Evolutionary conservation across 1,140 invertebrate species (phyloP), one percentile per base, ranked within the genome.

Genomic region (Battus philenor): DNA sequence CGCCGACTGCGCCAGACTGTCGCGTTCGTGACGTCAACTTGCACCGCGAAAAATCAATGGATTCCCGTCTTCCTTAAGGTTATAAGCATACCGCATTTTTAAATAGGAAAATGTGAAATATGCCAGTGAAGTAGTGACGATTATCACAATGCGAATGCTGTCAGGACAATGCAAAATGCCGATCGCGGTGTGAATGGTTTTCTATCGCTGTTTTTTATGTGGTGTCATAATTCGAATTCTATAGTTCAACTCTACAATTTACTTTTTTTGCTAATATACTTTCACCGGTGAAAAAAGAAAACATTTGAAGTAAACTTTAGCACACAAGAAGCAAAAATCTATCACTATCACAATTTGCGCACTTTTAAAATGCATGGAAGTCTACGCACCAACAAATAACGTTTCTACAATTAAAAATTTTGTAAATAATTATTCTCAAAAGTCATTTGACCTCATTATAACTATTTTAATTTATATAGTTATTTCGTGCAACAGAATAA

Each of bases 71-170:
- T 59, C 61, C 50, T 61, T 71, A 72, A 79, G 75, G 77, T 83
- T 78, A 66, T 68, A 70, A 70, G 79, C 79, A 83, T 83, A 83
- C 79, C 75, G 79, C 77, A 84, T 80, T 81, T 83, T 77, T 56
- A 60, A 55, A 10, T 10, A 13, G 38, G 73, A 79, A 84, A 84
- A 84, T 79, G 75, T 79, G 71, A 47, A 60, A 58, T 74, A 84
- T 84, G 79, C 63, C 26, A 76, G 79, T 81, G 79, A 70, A 76
- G 77, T 76, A 76, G 45, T 68, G 59, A 69, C 29, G 29, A 58
- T 53, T 41, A 44, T 52, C 41, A 39, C 45, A 26, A 43, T 53
- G 49, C 49, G 30, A 53, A 60, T 55, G 36, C 53, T 59, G 55
- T 55, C 56, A 59, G 54, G 50, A 54, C 59, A 55, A 60, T 47